Evolutionary conservation across 2,797 vertebrate genomes (phyloP), one percentile per base, ranked within the genome.

Genomic region (Pipistrellus pygmaeus): DNA sequence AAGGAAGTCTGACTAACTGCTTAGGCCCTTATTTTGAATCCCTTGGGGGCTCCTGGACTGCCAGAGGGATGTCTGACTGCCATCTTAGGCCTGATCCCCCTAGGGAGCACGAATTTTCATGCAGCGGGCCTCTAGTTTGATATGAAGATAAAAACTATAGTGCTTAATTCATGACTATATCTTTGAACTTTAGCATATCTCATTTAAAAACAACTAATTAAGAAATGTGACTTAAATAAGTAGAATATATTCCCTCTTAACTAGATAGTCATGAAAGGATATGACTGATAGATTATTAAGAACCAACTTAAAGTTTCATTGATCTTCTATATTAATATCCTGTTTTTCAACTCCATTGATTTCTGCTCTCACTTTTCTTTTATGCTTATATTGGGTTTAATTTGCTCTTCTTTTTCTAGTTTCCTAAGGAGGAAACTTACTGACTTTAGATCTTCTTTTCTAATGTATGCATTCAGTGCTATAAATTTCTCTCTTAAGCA

Each of bases 201-300:
- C 46, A 68, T 76, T 92, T 94, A 27, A 78, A 85, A 96, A 76
- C 27, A 92, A 72, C 17, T 72, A 46, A 68, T 11, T 27, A 71
- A 20, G 38, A 93, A 75, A 55, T 57, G 3, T 85, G 55, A 60
- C 30, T 72, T 85, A 95, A 84, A 64, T 92, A 57, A 71, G 68
- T 87, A 71, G 35, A 75, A 72, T 60, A 30, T 44, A 53, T 85
- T 93, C 13, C 7, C 8, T 75, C 17, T 66, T 83, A 75, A 69
- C 32, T 72, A 41, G 38, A 41, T 41, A 51, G 8, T 76, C 32
- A 80, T 85, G 44, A 76, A 85, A 95, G 23, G 57, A 55, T 66
- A 35, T 83, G 41, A 69, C 14, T 38, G 60, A 13, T 27, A 8
- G 71, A n/a, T 84, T 75, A 81, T 4, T 38, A 71, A 51, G 38